phyloP scores from a whole-genome alignment of 1,140 invertebrate species.

The Diprion similis region DNA sequence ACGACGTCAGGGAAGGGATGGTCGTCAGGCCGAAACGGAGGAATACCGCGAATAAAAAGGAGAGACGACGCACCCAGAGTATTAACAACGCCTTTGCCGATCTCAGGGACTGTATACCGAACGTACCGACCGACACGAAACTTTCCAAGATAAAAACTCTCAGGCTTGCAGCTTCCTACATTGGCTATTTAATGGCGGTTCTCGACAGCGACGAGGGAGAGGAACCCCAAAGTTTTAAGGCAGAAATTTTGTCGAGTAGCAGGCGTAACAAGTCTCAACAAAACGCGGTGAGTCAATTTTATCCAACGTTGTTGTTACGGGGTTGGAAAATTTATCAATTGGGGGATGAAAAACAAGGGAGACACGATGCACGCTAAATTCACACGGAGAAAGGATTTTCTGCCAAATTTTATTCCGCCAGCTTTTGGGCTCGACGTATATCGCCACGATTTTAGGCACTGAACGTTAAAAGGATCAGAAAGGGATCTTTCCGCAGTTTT shows the following conservation, averaged over 20 bases:
- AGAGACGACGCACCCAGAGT: slow-evolving; percentile 87
- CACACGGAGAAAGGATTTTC: too few relatives aligned
- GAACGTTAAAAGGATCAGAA: too few relatives aligned
- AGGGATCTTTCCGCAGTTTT: too few relatives aligned
- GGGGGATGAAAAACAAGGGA: too few relatives aligned
- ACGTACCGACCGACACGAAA: slow-evolving; percentile 95
- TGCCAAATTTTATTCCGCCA: too few relatives aligned
- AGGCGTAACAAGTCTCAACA: slow-evolving; percentile 50
- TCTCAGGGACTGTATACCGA: slow-evolving; percentile 92
- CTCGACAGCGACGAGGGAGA: slow-evolving; percentile 76
- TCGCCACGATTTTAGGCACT: too few relatives aligned
- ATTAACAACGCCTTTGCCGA: slow-evolving; percentile 96
- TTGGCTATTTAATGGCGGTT: slow-evolving; percentile 85
- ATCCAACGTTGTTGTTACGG: slow-evolving; percentile 13
- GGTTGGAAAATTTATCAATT: too few relatives aligned
- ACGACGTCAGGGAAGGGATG: slow-evolving; percentile 12
- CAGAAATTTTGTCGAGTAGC: slow-evolving; percentile 70
- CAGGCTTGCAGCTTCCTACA: slow-evolving; percentile 89
- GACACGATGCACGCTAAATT: too few relatives aligned
- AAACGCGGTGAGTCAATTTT: slow-evolving; percentile 39
- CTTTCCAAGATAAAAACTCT: slow-evolving; percentile 93
- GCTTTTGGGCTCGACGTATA: too few relatives aligned
- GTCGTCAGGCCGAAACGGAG: slow-evolving; percentile 65
- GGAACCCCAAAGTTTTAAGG: slow-evolving; percentile 75
- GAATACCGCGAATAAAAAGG: slow-evolving; percentile 92